Conservation (phyloP, 2,888 invertebrate genomes). For the Suillia variegata region DNA sequence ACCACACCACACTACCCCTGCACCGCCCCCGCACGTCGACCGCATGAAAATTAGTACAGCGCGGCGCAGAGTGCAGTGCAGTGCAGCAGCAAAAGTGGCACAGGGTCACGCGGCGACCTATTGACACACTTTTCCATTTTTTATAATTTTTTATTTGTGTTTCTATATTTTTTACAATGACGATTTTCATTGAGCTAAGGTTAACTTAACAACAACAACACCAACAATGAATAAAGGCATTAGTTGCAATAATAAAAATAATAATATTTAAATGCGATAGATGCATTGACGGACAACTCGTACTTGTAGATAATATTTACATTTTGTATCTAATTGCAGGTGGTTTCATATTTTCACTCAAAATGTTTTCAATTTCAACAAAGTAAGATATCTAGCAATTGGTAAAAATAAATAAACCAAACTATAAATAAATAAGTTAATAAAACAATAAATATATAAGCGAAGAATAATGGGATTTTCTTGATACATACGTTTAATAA, state of each 20-base stretch:
- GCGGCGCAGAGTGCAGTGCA: not conserved
- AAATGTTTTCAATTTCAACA: too few relatives aligned
- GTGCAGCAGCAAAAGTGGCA: slow-evolving; percentile 38
- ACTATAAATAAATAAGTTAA: too few relatives aligned
- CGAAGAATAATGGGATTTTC: too few relatives aligned
- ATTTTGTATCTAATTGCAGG: too few relatives aligned
- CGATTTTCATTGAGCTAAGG: slow-evolving; percentile 54
- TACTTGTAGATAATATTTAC: not conserved
- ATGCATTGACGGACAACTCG: not conserved
- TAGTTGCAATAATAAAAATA: not conserved
- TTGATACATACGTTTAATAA: too few relatives aligned
- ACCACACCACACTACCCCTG: not conserved
- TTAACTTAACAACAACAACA: slow-evolving; percentile 40
- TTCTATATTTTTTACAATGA: too few relatives aligned
- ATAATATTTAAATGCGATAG: not conserved
- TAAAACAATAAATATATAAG: too few relatives aligned
- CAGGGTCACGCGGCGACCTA: slow-evolving; percentile 59
- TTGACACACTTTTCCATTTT: slow-evolving; percentile 53
- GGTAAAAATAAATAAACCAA: too few relatives aligned
- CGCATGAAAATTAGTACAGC: slow-evolving; percentile 8
- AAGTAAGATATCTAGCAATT: too few relatives aligned
- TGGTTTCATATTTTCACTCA: too few relatives aligned
- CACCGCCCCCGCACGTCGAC: not conserved
- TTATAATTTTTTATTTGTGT: not conserved
- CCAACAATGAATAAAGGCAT: slow-evolving; percentile 18